Percentiles rank a stretch among this genome's conserved stretches.
Conservation (phyloP, 2,888 invertebrate genomes). For the Cerastoderma edule region DNA sequence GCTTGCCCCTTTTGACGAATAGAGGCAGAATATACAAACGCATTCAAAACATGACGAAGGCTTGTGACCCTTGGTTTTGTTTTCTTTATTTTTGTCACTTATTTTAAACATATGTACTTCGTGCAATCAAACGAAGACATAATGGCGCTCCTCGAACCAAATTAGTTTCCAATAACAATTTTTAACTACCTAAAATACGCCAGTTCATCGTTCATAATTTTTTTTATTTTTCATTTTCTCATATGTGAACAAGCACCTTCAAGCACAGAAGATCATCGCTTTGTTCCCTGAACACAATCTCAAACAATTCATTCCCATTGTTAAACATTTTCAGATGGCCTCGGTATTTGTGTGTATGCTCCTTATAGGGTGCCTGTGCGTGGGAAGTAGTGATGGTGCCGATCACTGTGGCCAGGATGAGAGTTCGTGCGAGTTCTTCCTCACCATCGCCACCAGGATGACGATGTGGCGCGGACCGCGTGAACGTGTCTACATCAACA, state of each 20-base stretch:
- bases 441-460: slow-evolving; percentile 27
- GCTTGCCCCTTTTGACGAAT: background rate
- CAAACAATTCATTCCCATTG: background rate
- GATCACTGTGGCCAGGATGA: slow-evolving; percentile 23
- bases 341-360: background rate
- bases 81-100: too few relatives aligned
- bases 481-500: slow-evolving; percentile 26
- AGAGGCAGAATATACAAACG: background rate
- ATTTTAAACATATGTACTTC: too few relatives aligned
- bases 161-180: too few relatives aligned
- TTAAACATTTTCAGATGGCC: background rate
- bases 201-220: too few relatives aligned
- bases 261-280: background rate
- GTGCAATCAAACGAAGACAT: too few relatives aligned
- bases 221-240: too few relatives aligned
- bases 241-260: too few relatives aligned
- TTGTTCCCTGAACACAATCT: background rate
- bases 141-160: too few relatives aligned
- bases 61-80: background rate
- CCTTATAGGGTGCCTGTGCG: background rate
- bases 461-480: slow-evolving; percentile 42
- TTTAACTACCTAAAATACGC: too few relatives aligned
- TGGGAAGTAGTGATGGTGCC: background rate
- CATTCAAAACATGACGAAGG: background rate
- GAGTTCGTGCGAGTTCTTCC: slow-evolving; percentile 30